Evolutionary conservation across 2,888 invertebrate species (phyloP).

Genomic region (Drosophila atripex): DNA sequence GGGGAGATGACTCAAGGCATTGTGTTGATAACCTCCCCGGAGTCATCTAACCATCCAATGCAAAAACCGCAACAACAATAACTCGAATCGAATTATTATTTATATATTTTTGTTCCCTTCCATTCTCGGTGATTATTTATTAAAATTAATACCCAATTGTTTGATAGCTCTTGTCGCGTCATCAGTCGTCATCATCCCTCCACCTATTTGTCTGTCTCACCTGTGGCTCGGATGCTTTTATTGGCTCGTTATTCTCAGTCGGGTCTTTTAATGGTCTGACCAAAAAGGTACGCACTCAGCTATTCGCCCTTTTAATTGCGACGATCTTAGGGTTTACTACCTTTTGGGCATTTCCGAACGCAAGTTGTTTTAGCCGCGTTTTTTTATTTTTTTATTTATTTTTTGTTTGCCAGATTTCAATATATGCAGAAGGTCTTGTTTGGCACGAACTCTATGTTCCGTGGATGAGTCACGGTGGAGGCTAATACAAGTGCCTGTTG

Average conservation of each 20-base stretch:
- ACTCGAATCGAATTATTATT: constrained; percentile 58
- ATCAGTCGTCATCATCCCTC: constrained; percentile 45
- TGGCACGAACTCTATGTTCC: constrained; percentile 66
- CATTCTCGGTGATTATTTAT: constrained; percentile 73
- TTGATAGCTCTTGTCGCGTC: constrained; percentile 70
- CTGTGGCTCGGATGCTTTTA: constrained; percentile 66
- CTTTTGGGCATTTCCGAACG: constrained; percentile 18
- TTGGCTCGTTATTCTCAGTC: constrained; percentile 72
- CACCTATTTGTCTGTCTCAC: constrained; percentile 39
- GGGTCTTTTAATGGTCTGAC: constrained; percentile 47
- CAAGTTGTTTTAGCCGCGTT: constrained; percentile 9
- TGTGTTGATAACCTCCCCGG: constrained; percentile 69
- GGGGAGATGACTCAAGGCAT: constrained; percentile 69
- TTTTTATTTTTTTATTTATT: constrained; percentile 14
- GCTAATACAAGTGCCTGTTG: constrained; percentile 57
- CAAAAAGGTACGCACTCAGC: constrained; percentile 47
- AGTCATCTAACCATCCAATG: constrained; percentile 33
- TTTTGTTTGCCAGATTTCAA: constrained; percentile 40
- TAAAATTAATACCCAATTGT: constrained; percentile 78
- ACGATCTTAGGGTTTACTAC: constrained; percentile 48
- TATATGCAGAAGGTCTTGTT: constrained; percentile 76
- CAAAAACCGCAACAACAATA: constrained; percentile 53
- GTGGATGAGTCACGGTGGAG: constrained; percentile 65
- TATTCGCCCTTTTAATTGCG: constrained; percentile 73
- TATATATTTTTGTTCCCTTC: constrained; percentile 32